Evolutionary conservation across 1,140 invertebrate species (phyloP).

Genomic region (Tenebrio molitor): DNA sequence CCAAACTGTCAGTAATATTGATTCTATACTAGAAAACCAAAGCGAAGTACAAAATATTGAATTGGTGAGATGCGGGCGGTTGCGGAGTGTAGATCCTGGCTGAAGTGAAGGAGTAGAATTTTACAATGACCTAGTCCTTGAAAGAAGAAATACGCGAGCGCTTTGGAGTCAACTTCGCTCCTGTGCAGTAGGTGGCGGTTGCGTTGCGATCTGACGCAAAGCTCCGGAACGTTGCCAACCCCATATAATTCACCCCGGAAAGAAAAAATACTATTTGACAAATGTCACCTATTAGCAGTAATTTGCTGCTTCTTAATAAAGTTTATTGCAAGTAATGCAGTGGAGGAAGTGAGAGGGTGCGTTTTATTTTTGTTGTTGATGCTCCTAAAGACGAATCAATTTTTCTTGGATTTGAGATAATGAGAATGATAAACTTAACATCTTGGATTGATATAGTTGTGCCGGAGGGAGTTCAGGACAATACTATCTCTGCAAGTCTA

Average conservation of each 20-base stretch:
- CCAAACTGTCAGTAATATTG: neutral
- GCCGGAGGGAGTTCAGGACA: slow-evolving; percentile 1
- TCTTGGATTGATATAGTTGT: slow-evolving; percentile 7
- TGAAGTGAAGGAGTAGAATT: neutral
- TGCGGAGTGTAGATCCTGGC: no score
- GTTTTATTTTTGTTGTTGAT: neutral
- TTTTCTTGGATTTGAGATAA: neutral
- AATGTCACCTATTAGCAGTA: slow-evolving; percentile 12
- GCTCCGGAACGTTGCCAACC: no score
- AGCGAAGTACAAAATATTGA: neutral
- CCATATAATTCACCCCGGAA: neutral
- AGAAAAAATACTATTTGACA: slow-evolving; percentile 11
- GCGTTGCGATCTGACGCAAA: neutral
- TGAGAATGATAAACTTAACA: neutral
- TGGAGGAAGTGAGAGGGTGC: neutral
- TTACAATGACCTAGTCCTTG: neutral
- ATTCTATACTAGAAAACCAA: slow-evolving; percentile 6
- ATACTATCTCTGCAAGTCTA: slow-evolving; percentile 9
- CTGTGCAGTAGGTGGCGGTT: neutral
- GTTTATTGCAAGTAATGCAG: slow-evolving; percentile 3
- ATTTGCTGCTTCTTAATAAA: slow-evolving; percentile 12
- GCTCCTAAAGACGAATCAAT: neutral
- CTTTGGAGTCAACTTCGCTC: no score
- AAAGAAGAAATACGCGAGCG: no score
- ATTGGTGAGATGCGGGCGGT: no score